Conservation (phyloP, 35 echinoderm and acorn worm genomes). For the Ophioderma brevispina region DNA sequence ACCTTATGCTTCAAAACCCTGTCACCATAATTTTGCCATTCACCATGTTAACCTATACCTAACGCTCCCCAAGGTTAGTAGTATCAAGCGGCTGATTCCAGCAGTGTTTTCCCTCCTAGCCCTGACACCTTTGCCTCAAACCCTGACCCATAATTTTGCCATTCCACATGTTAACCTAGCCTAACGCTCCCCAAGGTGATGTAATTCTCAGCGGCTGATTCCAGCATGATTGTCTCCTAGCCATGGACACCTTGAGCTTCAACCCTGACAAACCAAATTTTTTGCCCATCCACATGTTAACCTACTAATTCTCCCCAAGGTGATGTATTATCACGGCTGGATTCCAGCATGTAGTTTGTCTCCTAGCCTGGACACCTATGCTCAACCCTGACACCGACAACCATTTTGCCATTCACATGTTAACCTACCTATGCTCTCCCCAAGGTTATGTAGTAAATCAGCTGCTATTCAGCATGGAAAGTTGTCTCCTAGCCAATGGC, state of each 20-base stretch:
- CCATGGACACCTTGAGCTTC: slow-evolving; percentile 49
- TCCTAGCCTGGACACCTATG: slow-evolving; percentile 41
- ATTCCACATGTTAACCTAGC: neutral
- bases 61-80: slow-evolving; percentile 10
- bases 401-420: slow-evolving; percentile 19
- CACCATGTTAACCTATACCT: slow-evolving; percentile 40
- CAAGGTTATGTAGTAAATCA: slow-evolving; percentile 53
- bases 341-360: slow-evolving; percentile 13
- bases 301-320: slow-evolving; percentile 28
- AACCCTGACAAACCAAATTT: slow-evolving; percentile 13
- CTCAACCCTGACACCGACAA: slow-evolving; percentile 11
- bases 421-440: slow-evolving; percentile 36
- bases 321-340: slow-evolving; percentile 20
- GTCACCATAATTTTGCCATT: slow-evolving; percentile 37
- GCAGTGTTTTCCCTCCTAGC: slow-evolving; percentile 52
- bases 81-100: neutral
- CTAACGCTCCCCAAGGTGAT: slow-evolving; percentile 21
- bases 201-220: neutral
- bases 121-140: slow-evolving; percentile 38
- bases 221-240: slow-evolving; percentile 41
- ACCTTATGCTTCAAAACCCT: neutral
- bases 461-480: slow-evolving; percentile 26
- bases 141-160: slow-evolving; percentile 17
- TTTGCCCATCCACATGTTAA: slow-evolving; percentile 12
- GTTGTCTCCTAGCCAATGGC: slow-evolving; percentile 66